Evolutionary conservation across 2,888 invertebrate species (phyloP).

Genomic region (Julus scanicus): DNA sequence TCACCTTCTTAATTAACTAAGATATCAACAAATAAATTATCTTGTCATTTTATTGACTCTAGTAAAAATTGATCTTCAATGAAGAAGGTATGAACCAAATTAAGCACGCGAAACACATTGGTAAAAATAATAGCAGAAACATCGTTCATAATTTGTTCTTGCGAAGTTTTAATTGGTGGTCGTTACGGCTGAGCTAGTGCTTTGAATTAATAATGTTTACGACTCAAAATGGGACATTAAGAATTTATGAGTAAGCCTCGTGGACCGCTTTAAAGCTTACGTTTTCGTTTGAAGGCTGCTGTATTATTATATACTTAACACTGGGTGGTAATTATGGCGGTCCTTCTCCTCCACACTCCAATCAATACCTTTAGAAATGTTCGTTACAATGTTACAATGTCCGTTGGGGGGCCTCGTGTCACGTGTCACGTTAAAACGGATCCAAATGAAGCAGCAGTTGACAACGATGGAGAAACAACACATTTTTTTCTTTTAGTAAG

Average conservation of each 20-base stretch:
- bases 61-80: neutral
- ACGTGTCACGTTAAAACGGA: neutral
- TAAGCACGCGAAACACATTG: neutral
- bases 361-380: constrained; percentile 30
- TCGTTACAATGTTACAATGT: neutral
- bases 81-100: neutral
- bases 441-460: neutral
- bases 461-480: constrained; percentile 16
- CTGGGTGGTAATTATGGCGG: constrained; percentile 30
- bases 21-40: no score
- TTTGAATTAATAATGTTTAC: constrained; percentile 42
- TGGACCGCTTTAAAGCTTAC: neutral
- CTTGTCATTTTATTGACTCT: neutral
- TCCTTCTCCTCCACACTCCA: neutral
- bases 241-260: constrained; percentile 15
- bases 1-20: no score
- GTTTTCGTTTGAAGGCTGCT: constrained; percentile 30
- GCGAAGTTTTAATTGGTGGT: constrained; percentile 38
- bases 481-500: neutral
- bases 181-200: constrained; percentile 35
- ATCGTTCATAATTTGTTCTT: constrained; percentile 32
- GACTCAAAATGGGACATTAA: constrained; percentile 38
- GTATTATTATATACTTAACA: constrained; percentile 39
- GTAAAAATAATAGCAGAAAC: neutral
- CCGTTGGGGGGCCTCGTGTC: constrained; percentile 13